phyloP scores from a whole-genome alignment of 1,140 invertebrate species.

The Doryteuthis pealeii region DNA sequence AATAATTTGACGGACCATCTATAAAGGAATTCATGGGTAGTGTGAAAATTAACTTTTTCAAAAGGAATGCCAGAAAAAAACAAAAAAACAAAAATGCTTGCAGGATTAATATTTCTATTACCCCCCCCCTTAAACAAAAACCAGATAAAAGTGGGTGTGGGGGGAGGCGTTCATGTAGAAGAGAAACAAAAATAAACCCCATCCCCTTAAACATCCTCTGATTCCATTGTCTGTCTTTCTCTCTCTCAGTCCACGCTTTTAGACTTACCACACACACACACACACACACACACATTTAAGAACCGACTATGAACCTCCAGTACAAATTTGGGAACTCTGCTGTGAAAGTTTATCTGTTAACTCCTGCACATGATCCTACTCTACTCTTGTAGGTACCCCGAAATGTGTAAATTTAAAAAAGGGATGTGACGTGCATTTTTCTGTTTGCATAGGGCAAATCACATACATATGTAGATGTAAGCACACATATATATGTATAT shows the following conservation, averaged over 20 bases:
- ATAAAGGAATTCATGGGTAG: no score
- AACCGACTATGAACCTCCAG: not conserved
- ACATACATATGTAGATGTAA: not conserved
- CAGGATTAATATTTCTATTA: constrained; percentile 16
- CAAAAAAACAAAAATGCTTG: not conserved
- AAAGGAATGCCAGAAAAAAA: not conserved
- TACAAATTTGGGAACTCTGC: not conserved
- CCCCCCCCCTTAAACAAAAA: not conserved
- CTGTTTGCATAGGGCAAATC: not conserved
- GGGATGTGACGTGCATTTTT: not conserved
- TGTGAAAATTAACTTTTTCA: not conserved
- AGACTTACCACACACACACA: not conserved
- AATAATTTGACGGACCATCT: no score
- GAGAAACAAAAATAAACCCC: not conserved
- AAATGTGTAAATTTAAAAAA: not conserved
- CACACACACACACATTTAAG: not conserved
- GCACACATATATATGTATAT: no score
- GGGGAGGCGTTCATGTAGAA: not conserved
- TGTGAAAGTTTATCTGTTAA: not conserved
- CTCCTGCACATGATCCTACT: not conserved
- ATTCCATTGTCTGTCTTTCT: not conserved
- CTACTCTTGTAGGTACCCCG: not conserved
- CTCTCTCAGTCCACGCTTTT: not conserved
- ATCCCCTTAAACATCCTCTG: not conserved
- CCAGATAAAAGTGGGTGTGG: not conserved